Base-by-base conservation (phyloP, 1,140 invertebrate genomes). In the Calephelis virginiensis region DNA sequence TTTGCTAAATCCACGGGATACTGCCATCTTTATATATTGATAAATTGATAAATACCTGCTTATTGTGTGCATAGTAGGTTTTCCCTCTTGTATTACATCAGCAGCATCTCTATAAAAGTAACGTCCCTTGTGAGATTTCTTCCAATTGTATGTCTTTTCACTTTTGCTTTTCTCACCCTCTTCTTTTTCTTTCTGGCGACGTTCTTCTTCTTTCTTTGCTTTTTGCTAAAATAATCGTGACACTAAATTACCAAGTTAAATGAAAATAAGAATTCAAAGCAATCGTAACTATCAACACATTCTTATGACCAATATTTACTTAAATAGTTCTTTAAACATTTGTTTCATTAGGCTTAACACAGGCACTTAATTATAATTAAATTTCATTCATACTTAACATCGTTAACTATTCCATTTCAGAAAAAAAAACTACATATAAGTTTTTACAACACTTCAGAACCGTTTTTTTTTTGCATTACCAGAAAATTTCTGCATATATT, bases 21-120 rank as follows among this genome's bases (percentile, higher is more conserved):
- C 17, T 62, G 14, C 12, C 38, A 40, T 43, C n/a, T 49, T 62
- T 50, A 60, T 6, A 53, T 8, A 53, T 10, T 48, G 38, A 12
- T 10, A 40, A 40, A 5, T 5, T 40, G 38, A 7, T 64, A 63
- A 47, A 73, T 90, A 92, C 92, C 80, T 90, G 77, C 87, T 92
- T 92, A 90, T 85, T 91, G 86, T 92, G 91, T 81, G 93, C 87
- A 89, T 92, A 85, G 89, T 91, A 40, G 94, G 93, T 86, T 96
- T 96, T 49, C 95, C 95, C 92, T 97, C 95, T 89, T 97, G 95
- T 61, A 99, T 94, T 61, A 99, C 96, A 83, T 99, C 97, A 77
- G 99, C 98, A 0, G 97, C 95, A 74, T 97, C 98, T 82, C 96
- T 94, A 86, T 98, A 99, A 70, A 95, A 93, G 87, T 99, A 98